Base-by-base conservation (phyloP, 2,888 invertebrate species). In the Catocala sponsa region DNA sequence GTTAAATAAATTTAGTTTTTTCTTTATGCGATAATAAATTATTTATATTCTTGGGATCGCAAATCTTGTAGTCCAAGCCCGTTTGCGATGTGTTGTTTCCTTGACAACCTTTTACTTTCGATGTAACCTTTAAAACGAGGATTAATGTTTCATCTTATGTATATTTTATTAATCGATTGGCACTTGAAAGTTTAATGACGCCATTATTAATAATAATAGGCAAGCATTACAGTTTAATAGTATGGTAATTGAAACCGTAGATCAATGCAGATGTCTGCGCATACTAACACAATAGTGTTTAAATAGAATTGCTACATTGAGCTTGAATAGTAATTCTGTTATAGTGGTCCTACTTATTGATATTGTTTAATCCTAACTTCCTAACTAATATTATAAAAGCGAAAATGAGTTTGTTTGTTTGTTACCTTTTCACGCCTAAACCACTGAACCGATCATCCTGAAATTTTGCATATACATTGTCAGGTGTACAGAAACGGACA, bases 21-120 rank as follows among this genome's bases (percentile, higher is more conserved):
- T 58, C 42, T 55, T 64, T 59, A 55, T 64, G 55, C 62, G 51
- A 52, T 65, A 65, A 69, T 57, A 63, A 42, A 59, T 72, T 10
- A 64, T 65, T 68, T 58, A 54, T 54, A 72, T 71, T 72, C 65
- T 25, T 25, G 25, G 25, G 4, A 64, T 44, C 44, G 51, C 46
- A 41, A 47, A 60, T 55, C 13, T 54, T 57, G 58, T 48, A 38
- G 44, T 56, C 48, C 49, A 43, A 46, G 42, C 43, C 25, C 25
- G 25, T 25, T 25, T 25, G 25, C 25, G 25, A 25, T 25, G 25
- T 25, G 25, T 12, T 25, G 52, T 38, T 50, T 41, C 44, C 59
- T 62, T 61, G 47, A 41, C 38, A 41, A 48, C n/a, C 10, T 42
- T 12, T 35, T 43, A 59, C 52, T 53, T 53, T 32, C 52, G n/a